phyloP scores from a whole-genome alignment of 1,140 invertebrate species.

The Hylaeus volcanicus region DNA sequence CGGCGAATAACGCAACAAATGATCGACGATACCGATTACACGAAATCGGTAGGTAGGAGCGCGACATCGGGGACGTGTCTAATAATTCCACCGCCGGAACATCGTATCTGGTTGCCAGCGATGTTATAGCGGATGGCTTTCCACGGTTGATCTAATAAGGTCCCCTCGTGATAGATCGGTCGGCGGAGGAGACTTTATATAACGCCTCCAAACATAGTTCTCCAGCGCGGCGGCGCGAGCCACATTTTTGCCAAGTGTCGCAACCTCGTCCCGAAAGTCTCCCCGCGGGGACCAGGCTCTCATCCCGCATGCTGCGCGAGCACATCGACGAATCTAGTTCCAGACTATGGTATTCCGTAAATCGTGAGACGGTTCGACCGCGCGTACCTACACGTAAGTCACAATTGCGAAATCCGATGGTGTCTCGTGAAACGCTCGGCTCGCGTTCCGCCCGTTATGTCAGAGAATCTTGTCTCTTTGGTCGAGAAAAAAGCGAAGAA shows the following conservation, averaged over 20 bases:
- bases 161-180: conserved; percentile 46
- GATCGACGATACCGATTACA: neutral
- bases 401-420: conserved; percentile 50
- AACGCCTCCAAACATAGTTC: conserved; percentile 37
- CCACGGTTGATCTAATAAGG: conserved; percentile 39
- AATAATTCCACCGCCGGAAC: conserved; percentile 1
- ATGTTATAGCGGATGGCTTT: conserved; percentile 25
- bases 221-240: conserved; percentile 33
- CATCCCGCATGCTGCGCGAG: neutral
- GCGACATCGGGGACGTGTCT: neutral
- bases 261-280: conserved; percentile 40
- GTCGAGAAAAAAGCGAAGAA: neutral
- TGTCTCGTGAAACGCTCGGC: conserved; percentile 4
- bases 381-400: conserved; percentile 8
- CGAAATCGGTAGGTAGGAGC: neutral
- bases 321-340: conserved; percentile 37
- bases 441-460: conserved; percentile 37
- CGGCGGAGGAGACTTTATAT: conserved; percentile 43
- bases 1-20: neutral
- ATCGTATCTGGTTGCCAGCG: neutral
- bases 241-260: conserved; percentile 56
- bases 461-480: conserved; percentile 2
- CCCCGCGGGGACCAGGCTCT: neutral
- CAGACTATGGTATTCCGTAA: conserved; percentile 33
- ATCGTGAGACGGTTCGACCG: conserved; percentile 24